These are phyloP conservation scores for Rhorus exstirpatorius DNA, from an alignment of 2,888 invertebrate genomes.

Conservation along the genomic window DNA sequence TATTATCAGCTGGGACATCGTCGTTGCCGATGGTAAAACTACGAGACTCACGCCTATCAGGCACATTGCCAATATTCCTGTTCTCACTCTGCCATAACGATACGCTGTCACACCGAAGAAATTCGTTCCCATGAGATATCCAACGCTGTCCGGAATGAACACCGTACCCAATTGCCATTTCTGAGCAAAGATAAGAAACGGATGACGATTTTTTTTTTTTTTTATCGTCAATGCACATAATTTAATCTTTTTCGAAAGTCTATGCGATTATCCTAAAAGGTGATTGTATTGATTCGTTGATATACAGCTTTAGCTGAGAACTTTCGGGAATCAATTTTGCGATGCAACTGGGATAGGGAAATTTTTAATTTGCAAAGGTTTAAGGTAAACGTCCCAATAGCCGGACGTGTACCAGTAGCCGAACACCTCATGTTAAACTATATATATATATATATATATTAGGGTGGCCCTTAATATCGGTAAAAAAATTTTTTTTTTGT, in stretches of 20 bases:
- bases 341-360: too few species aligned
- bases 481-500: too few species aligned
- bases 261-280: too few species aligned
- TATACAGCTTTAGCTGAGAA: too few species aligned
- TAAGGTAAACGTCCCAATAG: too few species aligned
- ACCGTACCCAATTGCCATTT: constrained; percentile 93
- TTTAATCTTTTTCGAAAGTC: not conserved
- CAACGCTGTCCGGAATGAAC: constrained; percentile 94
- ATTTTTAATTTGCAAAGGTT: not conserved
- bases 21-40: constrained; percentile 89
- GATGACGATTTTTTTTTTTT: not conserved
- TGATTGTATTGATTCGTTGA: too few species aligned
- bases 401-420: too few species aligned
- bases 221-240: too few species aligned
- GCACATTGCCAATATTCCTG: constrained; percentile 89
- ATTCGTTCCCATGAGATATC: constrained; percentile 94
- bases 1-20: constrained; percentile 89
- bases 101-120: constrained; percentile 91
- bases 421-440: too few species aligned
- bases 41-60: constrained; percentile 89
- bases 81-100: constrained; percentile 89
- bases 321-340: too few species aligned
- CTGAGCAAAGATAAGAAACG: constrained; percentile 78
- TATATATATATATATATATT: too few species aligned
- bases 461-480: too few species aligned